These are phyloP conservation scores for Drosophila mimica DNA, from an alignment of 2,888 invertebrate species.

Conservation along the genomic window DNA sequence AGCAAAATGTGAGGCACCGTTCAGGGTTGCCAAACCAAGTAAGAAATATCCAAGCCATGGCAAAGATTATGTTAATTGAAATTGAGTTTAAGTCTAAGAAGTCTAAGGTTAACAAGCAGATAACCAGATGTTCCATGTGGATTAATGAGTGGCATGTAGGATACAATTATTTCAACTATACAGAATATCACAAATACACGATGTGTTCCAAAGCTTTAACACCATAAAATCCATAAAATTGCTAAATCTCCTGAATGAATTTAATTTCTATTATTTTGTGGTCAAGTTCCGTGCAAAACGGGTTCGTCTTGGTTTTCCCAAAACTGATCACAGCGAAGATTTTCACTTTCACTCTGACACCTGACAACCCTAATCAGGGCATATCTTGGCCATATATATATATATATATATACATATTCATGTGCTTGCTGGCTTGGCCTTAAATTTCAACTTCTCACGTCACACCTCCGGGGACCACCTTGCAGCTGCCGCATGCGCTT, in stretches of 20 bases:
- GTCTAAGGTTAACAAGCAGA: background rate
- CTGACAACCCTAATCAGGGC: conserved; percentile 73
- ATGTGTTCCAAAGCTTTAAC: background rate
- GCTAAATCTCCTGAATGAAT: background rate
- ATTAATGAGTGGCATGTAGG: background rate
- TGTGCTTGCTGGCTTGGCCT: conserved; percentile 52
- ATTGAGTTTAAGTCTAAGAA: background rate
- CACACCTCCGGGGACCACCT: conserved; percentile 80
- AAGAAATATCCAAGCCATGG: background rate
- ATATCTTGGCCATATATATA: conserved; percentile 52
- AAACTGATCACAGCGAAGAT: background rate
- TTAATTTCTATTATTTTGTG: background rate
- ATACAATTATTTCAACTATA: background rate
- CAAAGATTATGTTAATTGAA: background rate
- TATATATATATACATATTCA: conserved; percentile 9
- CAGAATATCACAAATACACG: no score
- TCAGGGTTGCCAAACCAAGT: conserved; percentile 64
- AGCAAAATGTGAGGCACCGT: conserved; percentile 56
- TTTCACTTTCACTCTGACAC: background rate
- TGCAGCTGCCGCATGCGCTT: conserved; percentile 77
- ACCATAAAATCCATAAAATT: background rate
- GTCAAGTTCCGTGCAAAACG: background rate
- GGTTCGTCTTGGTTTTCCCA: background rate
- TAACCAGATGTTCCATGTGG: background rate
- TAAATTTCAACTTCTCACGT: conserved; percentile 78